Percentiles rank a stretch among this genome's conserved stretches.
These are phyloP conservation scores for Xyrauchen texanus DNA, from an alignment of 2,113 vertebrate species.

Conservation along the genomic window DNA sequence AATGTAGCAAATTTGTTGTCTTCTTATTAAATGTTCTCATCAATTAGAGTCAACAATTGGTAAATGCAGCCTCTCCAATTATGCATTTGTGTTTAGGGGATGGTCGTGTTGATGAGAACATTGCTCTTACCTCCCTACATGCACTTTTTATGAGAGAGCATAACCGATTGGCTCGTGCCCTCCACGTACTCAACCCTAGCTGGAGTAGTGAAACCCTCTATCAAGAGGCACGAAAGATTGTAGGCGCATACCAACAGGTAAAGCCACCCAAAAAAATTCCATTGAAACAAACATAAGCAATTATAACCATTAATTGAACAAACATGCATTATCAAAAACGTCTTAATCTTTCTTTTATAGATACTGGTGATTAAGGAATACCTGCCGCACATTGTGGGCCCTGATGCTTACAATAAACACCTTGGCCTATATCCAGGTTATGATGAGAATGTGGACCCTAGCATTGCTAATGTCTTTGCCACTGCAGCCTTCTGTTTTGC, in stretches of 20 bases:
- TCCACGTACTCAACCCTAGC: slow-evolving; percentile 66
- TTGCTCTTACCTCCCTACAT: slow-evolving; percentile 72
- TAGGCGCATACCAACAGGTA: slow-evolving; percentile 77
- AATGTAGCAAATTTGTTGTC: too few relatives aligned
- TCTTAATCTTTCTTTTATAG: slow-evolving; percentile 61
- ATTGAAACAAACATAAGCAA: too few relatives aligned
- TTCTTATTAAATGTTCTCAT: too few relatives aligned
- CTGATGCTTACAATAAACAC: slow-evolving; percentile 27
- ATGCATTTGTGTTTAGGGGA: slow-evolving; percentile 66
- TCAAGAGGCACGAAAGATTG: slow-evolving; percentile 77
- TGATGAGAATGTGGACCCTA: slow-evolving; percentile 76
- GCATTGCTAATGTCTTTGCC: slow-evolving; percentile 82
- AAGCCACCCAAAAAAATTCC: neutral
- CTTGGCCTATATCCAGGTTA: slow-evolving; percentile 76
- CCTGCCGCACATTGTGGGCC: slow-evolving; percentile 77
- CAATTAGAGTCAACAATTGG: too few relatives aligned
- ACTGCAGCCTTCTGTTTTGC: slow-evolving; percentile 87
- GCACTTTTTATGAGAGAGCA: slow-evolving; percentile 76
- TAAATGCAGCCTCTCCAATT: too few relatives aligned
- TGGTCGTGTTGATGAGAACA: slow-evolving; percentile 71
- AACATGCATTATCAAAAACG: neutral
- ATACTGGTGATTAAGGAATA: slow-evolving; percentile 86
- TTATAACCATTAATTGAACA: neutral
- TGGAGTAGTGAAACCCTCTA: slow-evolving; percentile 77
- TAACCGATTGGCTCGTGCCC: slow-evolving; percentile 73